phyloP scores from a whole-genome alignment of 2,888 invertebrate genomes.

The Synergus umbraculus region DNA sequence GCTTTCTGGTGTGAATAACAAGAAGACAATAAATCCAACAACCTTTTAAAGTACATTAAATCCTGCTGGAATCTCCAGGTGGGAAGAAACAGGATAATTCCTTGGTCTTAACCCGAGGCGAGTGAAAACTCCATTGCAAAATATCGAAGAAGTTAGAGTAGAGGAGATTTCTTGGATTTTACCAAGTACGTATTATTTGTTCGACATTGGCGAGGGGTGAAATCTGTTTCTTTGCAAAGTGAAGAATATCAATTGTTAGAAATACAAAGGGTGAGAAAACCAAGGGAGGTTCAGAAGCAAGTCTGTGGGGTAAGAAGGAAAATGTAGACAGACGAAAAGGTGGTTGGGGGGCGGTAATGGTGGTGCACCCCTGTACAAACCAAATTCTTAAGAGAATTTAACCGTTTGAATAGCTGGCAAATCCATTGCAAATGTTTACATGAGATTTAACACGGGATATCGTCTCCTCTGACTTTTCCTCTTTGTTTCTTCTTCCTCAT shows the following conservation, averaged over 20 bases:
- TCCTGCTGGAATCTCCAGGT: background rate
- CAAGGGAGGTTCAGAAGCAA: constrained; percentile 57
- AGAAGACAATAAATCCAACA: background rate
- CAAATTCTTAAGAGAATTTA: constrained; percentile 78
- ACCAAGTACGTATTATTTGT: constrained; percentile 73
- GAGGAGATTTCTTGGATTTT: constrained; percentile 69
- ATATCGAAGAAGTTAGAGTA: constrained; percentile 50
- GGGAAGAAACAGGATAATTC: constrained; percentile 47
- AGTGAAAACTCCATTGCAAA: constrained; percentile 51
- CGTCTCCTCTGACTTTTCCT: constrained; percentile 53
- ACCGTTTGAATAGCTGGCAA: constrained; percentile 78
- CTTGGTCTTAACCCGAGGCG: constrained; percentile 51
- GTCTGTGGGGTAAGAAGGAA: constrained; percentile 57
- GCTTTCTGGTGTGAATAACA: background rate
- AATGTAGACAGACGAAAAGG: constrained; percentile 53
- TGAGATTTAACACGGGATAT: constrained; percentile 71
- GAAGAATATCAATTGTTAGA: constrained; percentile 78
- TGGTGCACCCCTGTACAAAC: constrained; percentile 71
- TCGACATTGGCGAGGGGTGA: constrained; percentile 72
- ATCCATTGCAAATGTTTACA: constrained; percentile 78
- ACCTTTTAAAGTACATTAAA: background rate
- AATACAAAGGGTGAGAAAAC: constrained; percentile 73
- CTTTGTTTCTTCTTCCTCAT: constrained; percentile 36
- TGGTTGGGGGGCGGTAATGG: constrained; percentile 48
- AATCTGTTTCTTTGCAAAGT: constrained; percentile 76